Conservation (phyloP, 92 coral and sea anemone species). For the Epizoanthus fatuus region DNA sequence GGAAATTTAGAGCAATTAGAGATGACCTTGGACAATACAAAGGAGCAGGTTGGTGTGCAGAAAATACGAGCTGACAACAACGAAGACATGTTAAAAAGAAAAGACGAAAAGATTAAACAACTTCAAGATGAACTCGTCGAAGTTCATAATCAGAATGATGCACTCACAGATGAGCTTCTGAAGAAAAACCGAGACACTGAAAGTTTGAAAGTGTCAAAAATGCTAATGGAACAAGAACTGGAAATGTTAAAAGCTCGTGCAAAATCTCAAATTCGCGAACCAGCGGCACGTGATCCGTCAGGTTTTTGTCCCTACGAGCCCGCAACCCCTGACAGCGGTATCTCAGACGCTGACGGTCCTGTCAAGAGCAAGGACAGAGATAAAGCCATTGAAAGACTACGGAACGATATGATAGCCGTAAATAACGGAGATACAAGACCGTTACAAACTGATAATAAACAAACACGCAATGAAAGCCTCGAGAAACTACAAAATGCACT, state of each 20-base stretch:
- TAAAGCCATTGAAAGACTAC: constrained; percentile 52
- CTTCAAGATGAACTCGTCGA: constrained; percentile 81
- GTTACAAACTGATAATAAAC: constrained; percentile 6
- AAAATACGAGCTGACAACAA: constrained; percentile 71
- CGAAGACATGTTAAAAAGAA: constrained; percentile 73
- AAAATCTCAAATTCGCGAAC: constrained; percentile 27
- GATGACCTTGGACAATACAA: constrained; percentile 66
- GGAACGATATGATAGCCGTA: constrained; percentile 27
- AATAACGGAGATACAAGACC: constrained; percentile 23
- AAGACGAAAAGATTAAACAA: constrained; percentile 82
- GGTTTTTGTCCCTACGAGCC: constrained; percentile 49
- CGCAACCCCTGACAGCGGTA: constrained; percentile 89
- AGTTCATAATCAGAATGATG: constrained; percentile 77
- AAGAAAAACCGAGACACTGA: constrained; percentile 73
- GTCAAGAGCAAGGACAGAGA: constrained; percentile 59
- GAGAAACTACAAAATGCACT: constrained; percentile 36
- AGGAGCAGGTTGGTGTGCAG: constrained; percentile 80
- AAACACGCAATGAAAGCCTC: constrained; percentile 1
- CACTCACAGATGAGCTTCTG: constrained; percentile 81
- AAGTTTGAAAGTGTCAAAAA: constrained; percentile 68
- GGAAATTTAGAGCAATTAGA: constrained; percentile 71
- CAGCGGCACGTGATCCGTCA: constrained; percentile 29
- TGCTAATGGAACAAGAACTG: constrained; percentile 77
- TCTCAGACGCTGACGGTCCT: constrained; percentile 66
- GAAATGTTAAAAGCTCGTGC: constrained; percentile 72